Evolutionary conservation across 2,113 vertebrate species (phyloP), one percentile per base, ranked within the genome.

Genomic region (Maccullochella peelii): DNA sequence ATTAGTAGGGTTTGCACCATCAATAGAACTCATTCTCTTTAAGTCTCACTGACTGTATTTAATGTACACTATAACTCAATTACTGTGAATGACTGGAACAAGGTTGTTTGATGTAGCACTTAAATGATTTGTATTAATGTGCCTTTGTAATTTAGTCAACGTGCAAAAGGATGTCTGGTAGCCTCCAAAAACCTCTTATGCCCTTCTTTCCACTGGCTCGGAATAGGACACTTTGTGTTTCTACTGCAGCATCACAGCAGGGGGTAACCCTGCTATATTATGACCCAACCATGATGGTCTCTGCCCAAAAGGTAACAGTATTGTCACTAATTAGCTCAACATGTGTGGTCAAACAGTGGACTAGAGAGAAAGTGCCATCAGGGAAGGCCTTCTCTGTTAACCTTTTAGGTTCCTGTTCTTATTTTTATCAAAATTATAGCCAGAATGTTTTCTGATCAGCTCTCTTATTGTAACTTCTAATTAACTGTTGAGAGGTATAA

Each of bases 291-390:
- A 65, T 69, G 65, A 84, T 15, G 23, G 55, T 86, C 57, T 82
- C 71, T 27, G 38, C 67, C 55, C 74, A 80, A 8, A 86, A 62
- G 61, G 40, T 44, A 68, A 82, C 21, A 36, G 66, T 44, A 54
- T 40, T 11, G 12, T 38, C 66, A 55, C 54, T 82, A 76, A 86
- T 84, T 68, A 73, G 73, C 75, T 67, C 83, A 85, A 69, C 59
- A 73, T 83, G 72, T 87, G 77, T 67, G 83, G 75, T 73, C 42
- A 82, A 76, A 77, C 65, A 65, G 50, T 18, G 55, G 62, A 50
- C 16, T 10, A 27, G 14, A 58, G 59, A 55, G 3, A 68, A 58
- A 38, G 38, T 21, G 16, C 54, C 15, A 42, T 42, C 4, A 27
- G 54, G 20, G 79, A 81, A 80, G 14, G 58, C 16, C 21, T 72